Evolutionary conservation across 2,888 invertebrate genomes (phyloP).

Genomic region (Bedellia somnulentella): DNA sequence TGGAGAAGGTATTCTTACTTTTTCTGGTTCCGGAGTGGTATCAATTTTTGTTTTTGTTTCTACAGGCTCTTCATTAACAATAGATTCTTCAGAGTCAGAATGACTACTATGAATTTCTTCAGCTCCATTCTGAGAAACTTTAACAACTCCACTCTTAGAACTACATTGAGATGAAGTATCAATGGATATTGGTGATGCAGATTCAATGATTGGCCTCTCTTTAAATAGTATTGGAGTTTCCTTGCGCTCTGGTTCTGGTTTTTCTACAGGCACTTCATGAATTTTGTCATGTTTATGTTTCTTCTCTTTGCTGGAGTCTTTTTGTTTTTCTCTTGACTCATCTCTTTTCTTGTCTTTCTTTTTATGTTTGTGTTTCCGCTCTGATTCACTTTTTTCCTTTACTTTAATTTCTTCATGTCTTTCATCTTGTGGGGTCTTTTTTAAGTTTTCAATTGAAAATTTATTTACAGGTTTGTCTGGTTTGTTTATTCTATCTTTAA

Average conservation of each 20-base stretch:
- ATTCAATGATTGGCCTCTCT: slow-evolving; percentile 35
- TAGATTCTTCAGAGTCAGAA: slow-evolving; percentile 48
- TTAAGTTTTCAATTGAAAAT: slow-evolving; percentile 49
- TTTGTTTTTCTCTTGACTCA: slow-evolving; percentile 65
- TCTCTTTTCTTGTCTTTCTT: slow-evolving; percentile 68
- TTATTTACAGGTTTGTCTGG: slow-evolving; percentile 42
- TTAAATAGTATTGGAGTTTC: slow-evolving; percentile 40
- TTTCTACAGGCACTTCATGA: slow-evolving; percentile 44
- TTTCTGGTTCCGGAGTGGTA: slow-evolving; percentile 30
- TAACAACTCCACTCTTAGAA: slow-evolving; percentile 45
- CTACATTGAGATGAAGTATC: slow-evolving; percentile 55
- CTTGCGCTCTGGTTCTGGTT: slow-evolving; percentile 45
- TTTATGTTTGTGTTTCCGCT: slow-evolving; percentile 64
- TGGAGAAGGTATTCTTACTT: slow-evolving; percentile 19
- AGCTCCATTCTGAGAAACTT: slow-evolving; percentile 27
- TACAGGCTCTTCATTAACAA: slow-evolving; percentile 44
- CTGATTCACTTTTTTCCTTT: slow-evolving; percentile 53
- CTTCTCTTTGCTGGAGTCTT: slow-evolving; percentile 53
- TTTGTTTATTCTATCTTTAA: slow-evolving; percentile 38
- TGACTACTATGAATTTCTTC: slow-evolving; percentile 43
- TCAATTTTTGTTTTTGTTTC: slow-evolving; percentile 34
- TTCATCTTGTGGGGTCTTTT: slow-evolving; percentile 45
- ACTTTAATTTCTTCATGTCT: slow-evolving; percentile 33
- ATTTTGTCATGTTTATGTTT: slow-evolving; percentile 60
- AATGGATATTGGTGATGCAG: slow-evolving; percentile 47